A percentile compares a stretch with the other conserved stretches of the same genome.
These are phyloP conservation scores for Neocrepidodera transversa DNA, from an alignment of 2,888 invertebrate genomes.

Conservation along the genomic window DNA sequence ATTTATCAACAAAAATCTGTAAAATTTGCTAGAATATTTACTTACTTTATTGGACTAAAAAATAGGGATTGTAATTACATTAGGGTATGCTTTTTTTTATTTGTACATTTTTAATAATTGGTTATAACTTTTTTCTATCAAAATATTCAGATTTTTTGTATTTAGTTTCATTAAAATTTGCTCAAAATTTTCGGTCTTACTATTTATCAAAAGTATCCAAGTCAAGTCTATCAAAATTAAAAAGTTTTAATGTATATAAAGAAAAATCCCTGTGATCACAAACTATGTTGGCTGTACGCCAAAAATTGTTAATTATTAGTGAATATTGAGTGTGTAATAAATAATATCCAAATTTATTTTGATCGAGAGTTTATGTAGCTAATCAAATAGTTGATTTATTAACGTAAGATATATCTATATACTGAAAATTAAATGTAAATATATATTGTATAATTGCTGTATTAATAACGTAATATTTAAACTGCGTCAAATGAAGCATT, in stretches of 20 bases:
- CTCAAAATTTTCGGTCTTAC: no score
- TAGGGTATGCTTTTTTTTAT: no score
- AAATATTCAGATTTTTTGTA: no score
- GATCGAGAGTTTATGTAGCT: conserved; percentile 38
- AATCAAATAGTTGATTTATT: conserved; percentile 36
- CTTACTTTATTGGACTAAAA: no score
- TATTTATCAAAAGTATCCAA: no score
- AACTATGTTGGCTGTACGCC: conserved; percentile 46
- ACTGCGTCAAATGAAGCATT: conserved; percentile 31
- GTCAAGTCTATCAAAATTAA: conserved; percentile 10
- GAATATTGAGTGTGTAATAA: conserved; percentile 38
- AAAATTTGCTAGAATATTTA: no score
- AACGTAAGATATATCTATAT: conserved; percentile 38
- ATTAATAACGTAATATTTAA: conserved; percentile 38
- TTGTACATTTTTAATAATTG: no score
- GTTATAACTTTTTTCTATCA: no score
- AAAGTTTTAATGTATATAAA: conserved; percentile 38
- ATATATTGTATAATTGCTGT: conserved; percentile 48
- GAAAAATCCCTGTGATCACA: conserved; percentile 58
- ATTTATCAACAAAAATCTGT: no score
- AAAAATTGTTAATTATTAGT: conserved; percentile 45
- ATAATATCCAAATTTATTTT: conserved; percentile 39
- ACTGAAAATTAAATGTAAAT: conserved; percentile 42
- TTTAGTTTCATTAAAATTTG: no score
- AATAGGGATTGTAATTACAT: no score